Conservation (phyloP, 2,888 invertebrate genomes). For the Cordilura impudica region DNA sequence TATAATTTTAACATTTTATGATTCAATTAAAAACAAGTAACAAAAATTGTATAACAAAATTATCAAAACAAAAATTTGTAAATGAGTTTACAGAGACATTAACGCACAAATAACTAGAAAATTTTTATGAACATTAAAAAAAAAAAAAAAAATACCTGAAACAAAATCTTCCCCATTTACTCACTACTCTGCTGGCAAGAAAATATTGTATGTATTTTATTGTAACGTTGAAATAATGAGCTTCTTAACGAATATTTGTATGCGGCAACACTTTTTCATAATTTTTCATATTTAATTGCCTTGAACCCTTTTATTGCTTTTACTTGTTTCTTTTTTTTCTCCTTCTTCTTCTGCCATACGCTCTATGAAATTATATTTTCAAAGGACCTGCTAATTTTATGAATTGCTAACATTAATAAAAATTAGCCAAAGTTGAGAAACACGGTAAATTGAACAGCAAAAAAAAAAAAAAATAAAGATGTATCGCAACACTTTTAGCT, state of each 20-base stretch:
- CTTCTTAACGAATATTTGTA: not conserved
- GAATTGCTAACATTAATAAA: conserved; percentile 58
- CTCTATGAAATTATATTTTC: not conserved
- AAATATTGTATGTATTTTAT: not conserved
- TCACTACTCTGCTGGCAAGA: not conserved
- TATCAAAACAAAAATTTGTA: not conserved
- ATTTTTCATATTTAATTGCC: conserved; percentile 55
- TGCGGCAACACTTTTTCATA: conserved; percentile 11
- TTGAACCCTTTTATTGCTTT: conserved; percentile 53
- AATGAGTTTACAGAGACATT: not conserved
- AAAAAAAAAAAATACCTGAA: too few species aligned
- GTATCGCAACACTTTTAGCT: conserved; percentile 33
- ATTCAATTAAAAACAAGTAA: conserved; percentile 22
- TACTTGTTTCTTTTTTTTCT: too few species aligned
- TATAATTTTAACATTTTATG: conserved; percentile 47
- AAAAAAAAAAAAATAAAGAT: not conserved
- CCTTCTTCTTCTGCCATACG: conserved; percentile 1
- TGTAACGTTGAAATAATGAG: not conserved
- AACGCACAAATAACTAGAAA: not conserved
- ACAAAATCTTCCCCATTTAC: not conserved
- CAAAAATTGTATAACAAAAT: not conserved
- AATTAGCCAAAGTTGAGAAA: conserved; percentile 53
- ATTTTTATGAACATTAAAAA: not conserved
- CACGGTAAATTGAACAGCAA: too few species aligned
- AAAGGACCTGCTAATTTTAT: conserved; percentile 59